Evolutionary conservation across 2,797 vertebrate genomes (phyloP).

Genomic region (Thalassophryne amazonica): DNA sequence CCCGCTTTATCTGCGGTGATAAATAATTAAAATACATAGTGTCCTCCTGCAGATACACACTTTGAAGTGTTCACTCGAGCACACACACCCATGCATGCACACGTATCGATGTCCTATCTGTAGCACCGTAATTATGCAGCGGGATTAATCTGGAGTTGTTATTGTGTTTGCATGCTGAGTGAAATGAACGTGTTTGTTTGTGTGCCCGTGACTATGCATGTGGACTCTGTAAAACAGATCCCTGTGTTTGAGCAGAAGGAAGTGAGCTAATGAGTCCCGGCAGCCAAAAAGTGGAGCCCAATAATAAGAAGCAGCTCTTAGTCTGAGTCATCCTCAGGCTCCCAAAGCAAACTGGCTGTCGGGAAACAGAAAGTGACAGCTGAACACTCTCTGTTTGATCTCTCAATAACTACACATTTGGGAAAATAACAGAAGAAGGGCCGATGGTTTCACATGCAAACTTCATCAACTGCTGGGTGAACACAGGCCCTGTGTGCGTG

Average conservation of each 20-base stretch:
- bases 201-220: neutral
- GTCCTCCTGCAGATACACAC: slow-evolving; percentile 30
- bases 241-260: slow-evolving; percentile 10
- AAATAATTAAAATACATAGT: slow-evolving; percentile 67
- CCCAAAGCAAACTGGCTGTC: slow-evolving; percentile 5
- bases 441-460: slow-evolving; percentile 6
- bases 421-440: slow-evolving; percentile 1
- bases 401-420: neutral
- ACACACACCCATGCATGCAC: slow-evolving; percentile 3
- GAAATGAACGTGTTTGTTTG: slow-evolving; percentile 22
- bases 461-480: neutral
- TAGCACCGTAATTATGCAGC: slow-evolving; percentile 49
- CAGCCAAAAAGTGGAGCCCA: slow-evolving; percentile 11
- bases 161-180: slow-evolving; percentile 43
- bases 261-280: slow-evolving; percentile 12
- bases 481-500: too few species aligned
- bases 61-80: neutral
- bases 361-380: slow-evolving; percentile 20
- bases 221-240: slow-evolving; percentile 6
- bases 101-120: slow-evolving; percentile 25
- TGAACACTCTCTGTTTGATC: slow-evolving; percentile 18
- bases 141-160: slow-evolving; percentile 32
- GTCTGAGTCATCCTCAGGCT: slow-evolving; percentile 31
- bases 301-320: slow-evolving; percentile 3
- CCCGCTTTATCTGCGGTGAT: slow-evolving; percentile 62